Evolutionary conservation across 2,113 vertebrate species (phyloP), one percentile per base, ranked within the genome.

Genomic region (Pelvicachromis taeniatus): DNA sequence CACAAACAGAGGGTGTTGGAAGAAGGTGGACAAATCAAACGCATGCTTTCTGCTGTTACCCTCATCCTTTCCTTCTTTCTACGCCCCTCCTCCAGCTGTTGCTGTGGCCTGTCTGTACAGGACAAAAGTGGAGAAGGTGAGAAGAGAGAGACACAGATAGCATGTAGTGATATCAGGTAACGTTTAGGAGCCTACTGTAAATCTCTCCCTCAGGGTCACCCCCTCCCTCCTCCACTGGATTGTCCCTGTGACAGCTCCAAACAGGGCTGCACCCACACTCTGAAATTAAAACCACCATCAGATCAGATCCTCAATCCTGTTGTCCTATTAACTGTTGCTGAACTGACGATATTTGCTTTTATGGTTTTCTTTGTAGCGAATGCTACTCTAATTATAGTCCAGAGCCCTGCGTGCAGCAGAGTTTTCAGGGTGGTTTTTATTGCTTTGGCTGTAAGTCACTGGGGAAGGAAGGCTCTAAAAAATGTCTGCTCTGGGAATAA

Each of bases 121-220:
- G 87, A 89, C 78, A 91, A 83, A 85, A 79, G 84, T 80, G 33
- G 77, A 83, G 82, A 61, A 89, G 80, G 59, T 52, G 65, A 84
- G 78, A 55, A 29, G 73, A 55, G n/a, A 40, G 56, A 81, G 61
- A 78, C 29, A 26, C 59, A 78, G 59, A 65, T 61, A 70, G 65
- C 52, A 85, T 68, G 52, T 63, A 65, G 80, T 77, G 77, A 86
- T 84, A 93, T 94, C 90, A 65, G 85, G 84, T 93, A 86, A 88
- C 83, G 56, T 81, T 86, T 78, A 82, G 81, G 89, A 93, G 86
- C 77, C 1, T 83, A 88, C 90, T 83, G 82, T 91, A 93, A 93
- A 92, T 92, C 84, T 90, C 85, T 89, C 87, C 89, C 89, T 68
- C 86, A 53, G 93, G 90, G 85, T 88, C 87, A 81, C 85, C 86